Percentiles rank a stretch among this genome's conserved stretches.
Conservation (phyloP, 2,888 invertebrate genomes). For the Apodemia hepburni region DNA sequence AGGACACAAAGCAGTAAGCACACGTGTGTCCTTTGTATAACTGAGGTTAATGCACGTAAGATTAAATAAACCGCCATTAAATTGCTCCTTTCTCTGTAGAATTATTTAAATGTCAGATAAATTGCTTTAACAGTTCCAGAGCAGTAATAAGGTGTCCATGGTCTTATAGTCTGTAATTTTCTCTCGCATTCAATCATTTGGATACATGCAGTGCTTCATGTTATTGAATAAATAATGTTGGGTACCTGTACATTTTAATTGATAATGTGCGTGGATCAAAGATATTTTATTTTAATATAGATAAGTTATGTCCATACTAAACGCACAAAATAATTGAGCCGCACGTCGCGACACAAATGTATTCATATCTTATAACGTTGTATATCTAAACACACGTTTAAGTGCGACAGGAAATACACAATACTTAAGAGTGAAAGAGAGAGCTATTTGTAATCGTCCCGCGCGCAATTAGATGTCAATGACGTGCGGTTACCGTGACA, state of each 20-base stretch:
- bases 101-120: slow-evolving; percentile 79
- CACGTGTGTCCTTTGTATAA: slow-evolving; percentile 23
- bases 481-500: too few relatives aligned
- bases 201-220: slow-evolving; percentile 41
- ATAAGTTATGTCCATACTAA: too few relatives aligned
- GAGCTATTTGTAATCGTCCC: too few relatives aligned
- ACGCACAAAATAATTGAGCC: too few relatives aligned
- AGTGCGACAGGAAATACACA: too few relatives aligned
- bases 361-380: too few relatives aligned
- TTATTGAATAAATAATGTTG: slow-evolving; percentile 37
- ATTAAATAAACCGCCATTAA: slow-evolving; percentile 60
- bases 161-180: slow-evolving; percentile 66
- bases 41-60: slow-evolving; percentile 41
- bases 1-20: background rate
- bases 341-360: too few relatives aligned
- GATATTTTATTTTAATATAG: too few relatives aligned
- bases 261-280: background rate
- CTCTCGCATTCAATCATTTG: slow-evolving; percentile 72
- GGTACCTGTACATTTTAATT: slow-evolving; percentile 10
- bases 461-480: too few relatives aligned
- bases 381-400: too few relatives aligned
- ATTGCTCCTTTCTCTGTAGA: slow-evolving; percentile 56
- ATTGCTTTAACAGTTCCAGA: slow-evolving; percentile 73
- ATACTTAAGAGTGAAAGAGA: too few relatives aligned
- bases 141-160: slow-evolving; percentile 70